Conservation (phyloP, 2,797 vertebrate genomes). For the Eulemur coronatus region DNA sequence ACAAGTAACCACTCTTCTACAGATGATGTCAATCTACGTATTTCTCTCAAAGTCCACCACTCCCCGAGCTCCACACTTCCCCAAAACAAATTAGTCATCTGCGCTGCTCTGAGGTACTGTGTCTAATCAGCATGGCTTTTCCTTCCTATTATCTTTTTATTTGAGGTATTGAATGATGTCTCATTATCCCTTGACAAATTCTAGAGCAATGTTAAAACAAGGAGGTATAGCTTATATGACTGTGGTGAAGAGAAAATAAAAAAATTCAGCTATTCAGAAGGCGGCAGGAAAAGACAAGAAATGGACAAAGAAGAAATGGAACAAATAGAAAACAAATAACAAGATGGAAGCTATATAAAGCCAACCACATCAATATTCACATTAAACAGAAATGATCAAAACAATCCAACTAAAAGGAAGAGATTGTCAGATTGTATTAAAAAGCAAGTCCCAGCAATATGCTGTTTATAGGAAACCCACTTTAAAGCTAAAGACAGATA, state of each 20-base stretch:
- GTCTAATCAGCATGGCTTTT: not conserved
- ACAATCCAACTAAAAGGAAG: not conserved
- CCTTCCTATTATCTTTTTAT: not conserved
- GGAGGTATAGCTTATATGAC: not conserved
- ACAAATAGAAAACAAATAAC: not conserved
- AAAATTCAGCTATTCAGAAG: not conserved
- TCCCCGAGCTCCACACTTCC: not conserved
- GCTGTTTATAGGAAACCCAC: not conserved
- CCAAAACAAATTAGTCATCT: not conserved
- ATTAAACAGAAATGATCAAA: constrained; percentile 37
- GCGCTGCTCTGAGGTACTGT: not conserved
- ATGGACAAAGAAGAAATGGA: not conserved
- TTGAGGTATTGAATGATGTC: not conserved
- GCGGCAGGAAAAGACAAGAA: not conserved
- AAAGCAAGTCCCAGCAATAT: not conserved
- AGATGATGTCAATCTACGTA: not conserved
- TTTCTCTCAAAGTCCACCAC: not conserved
- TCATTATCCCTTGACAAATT: not conserved
- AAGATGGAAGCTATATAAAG: not conserved
- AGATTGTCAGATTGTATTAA: not conserved
- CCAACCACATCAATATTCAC: not conserved
- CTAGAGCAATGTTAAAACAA: not conserved
- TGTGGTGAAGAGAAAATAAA: not conserved
- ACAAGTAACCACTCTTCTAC: not conserved
- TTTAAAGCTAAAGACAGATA: not conserved